These are phyloP conservation scores for Caenorhabditis tropicalis DNA, from an alignment of 1,140 invertebrate genomes.

Conservation along the genomic window DNA sequence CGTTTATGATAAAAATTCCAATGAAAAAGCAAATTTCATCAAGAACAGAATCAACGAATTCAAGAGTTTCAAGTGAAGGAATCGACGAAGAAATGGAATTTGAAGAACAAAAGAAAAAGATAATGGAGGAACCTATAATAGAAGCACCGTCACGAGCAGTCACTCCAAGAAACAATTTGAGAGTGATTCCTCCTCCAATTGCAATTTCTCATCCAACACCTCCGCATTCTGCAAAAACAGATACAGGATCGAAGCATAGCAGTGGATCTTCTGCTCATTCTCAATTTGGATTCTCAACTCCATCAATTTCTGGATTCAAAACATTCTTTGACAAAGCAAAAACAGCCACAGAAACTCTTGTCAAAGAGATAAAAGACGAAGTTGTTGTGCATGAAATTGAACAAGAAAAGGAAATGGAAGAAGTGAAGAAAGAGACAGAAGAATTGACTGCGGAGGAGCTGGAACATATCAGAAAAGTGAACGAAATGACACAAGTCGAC, in stretches of 20 bases:
- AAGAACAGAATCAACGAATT: conserved; percentile 47
- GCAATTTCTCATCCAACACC: conserved; percentile 27
- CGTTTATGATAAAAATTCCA: conserved; percentile 44
- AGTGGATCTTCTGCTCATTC: conserved; percentile 20
- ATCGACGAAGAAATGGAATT: conserved; percentile 21
- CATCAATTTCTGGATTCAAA: conserved; percentile 46
- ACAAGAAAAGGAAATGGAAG: neutral
- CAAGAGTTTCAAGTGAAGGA: conserved; percentile 35
- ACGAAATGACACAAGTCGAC: conserved; percentile 30
- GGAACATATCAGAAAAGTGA: conserved; percentile 47
- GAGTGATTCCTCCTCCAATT: conserved; percentile 31
- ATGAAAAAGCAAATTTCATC: neutral
- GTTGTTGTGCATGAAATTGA: neutral
- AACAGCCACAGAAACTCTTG: conserved; percentile 24
- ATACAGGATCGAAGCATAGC: conserved; percentile 2
- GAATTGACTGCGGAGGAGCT: conserved; percentile 47
- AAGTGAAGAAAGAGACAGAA: neutral
- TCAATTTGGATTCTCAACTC: conserved; percentile 12
- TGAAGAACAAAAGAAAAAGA: conserved; percentile 1
- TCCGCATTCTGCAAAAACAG: conserved; percentile 10
- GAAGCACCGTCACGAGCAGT: neutral
- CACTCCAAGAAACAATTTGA: conserved; percentile 19
- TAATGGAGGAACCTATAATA: neutral
- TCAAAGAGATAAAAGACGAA: conserved; percentile 18
- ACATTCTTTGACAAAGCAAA: conserved; percentile 41